Evolutionary conservation across 2,888 invertebrate genomes (phyloP), one percentile per base, ranked within the genome.

Genomic region (Amphipyra berbera): DNA sequence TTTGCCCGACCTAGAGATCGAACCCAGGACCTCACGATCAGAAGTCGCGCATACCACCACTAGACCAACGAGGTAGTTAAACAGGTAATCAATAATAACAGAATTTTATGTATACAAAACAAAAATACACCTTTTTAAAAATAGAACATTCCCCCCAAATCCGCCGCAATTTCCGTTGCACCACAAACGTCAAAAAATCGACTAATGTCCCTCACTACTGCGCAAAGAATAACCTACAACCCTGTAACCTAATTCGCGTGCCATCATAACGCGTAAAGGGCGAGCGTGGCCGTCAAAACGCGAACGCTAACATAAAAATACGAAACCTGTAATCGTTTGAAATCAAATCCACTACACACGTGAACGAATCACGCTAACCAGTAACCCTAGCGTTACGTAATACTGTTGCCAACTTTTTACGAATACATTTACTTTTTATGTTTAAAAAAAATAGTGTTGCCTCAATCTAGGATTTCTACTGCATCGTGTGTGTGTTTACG

Each of bases 301-400:
- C 83, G 82, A 84, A 75, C 74, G 75, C 80, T 79, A 63, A 73
- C 73, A 78, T 82, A 81, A 85, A 82, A 81, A 70, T 76, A 76
- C 67, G 70, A 70, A 68, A 76, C 60, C 60, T 68, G 76, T 71
- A 79, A 84, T 82, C 77, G 64, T 69, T 77, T 63, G 54, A 61
- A 81, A 76, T 79, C 79, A 76, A 61, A 74, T 66, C 78, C 69
- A 42, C 46, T 74, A 76, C 82, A 85, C 76, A 72, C 82, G 86
- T 83, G 78, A 83, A 46, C 54, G 57, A 60, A 76, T 61, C 87
- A 88, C 86, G 85, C 81, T 63, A 88, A 35, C 62, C 86, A 85
- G 80, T 63, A 88, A 30, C 61, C 47, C 47, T 55, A 45, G 53
- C 53, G 10, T 69, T 76, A 60, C 65, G 72, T 74, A 76, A 78